phyloP scores from a whole-genome alignment of 2,797 vertebrate genomes.

The Pseudomugil gertrudae region DNA sequence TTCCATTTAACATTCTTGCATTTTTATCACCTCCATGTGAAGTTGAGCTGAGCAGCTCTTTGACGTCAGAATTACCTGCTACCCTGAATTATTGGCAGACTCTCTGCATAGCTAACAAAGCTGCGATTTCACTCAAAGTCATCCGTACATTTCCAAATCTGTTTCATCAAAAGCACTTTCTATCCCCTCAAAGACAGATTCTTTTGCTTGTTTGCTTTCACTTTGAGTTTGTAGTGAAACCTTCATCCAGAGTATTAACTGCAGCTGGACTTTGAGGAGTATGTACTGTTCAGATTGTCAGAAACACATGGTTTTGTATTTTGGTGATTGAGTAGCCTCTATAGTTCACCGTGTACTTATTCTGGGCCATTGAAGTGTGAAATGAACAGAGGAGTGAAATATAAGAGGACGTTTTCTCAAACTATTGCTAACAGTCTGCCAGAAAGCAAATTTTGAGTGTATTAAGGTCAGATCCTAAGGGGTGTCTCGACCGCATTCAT shows the following conservation, averaged over 20 bases:
- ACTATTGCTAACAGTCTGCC: conserved; percentile 16
- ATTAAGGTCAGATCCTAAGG: conserved; percentile 47
- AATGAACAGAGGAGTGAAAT: conserved; percentile 30
- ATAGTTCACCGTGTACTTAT: conserved; percentile 30
- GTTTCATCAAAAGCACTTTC: not conserved
- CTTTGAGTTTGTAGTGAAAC: conserved; percentile 1
- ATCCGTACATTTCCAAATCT: not conserved
- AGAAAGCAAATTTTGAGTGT: conserved; percentile 35
- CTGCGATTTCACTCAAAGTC: conserved; percentile 9
- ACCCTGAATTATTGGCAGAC: not conserved
- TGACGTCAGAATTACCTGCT: conserved; percentile 24
- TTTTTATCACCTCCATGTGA: conserved; percentile 40
- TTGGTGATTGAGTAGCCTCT: conserved; percentile 24
- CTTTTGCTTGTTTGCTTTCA: conserved; percentile 6
- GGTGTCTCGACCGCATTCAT: conserved; percentile 11
- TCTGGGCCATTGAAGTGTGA: conserved; percentile 27
- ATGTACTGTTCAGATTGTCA: conserved; percentile 9
- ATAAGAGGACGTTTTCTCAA: conserved; percentile 23
- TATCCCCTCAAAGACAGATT: conserved; percentile 2
- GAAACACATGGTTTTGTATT: conserved; percentile 4
- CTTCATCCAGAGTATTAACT: not conserved
- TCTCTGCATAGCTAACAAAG: conserved; percentile 15
- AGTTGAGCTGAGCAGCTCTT: conserved; percentile 9
- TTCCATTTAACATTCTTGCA: conserved; percentile 36
- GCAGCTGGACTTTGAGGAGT: not conserved